Evolutionary conservation across 2,113 vertebrate genomes (phyloP).

Genomic region (Camelus dromedarius): DNA sequence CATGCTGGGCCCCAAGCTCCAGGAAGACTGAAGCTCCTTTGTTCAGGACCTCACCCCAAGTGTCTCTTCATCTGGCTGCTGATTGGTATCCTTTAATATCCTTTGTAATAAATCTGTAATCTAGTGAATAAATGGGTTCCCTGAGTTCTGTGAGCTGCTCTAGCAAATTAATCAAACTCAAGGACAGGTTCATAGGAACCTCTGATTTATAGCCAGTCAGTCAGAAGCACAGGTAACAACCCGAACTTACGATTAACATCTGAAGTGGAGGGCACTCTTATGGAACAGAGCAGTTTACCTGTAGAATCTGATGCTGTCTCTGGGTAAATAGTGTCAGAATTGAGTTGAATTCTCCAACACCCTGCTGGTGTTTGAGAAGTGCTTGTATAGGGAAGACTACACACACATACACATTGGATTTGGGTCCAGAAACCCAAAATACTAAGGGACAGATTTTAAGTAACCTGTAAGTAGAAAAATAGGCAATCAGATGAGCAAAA

Average conservation of each 20-base stretch:
- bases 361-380: not conserved
- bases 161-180: not conserved
- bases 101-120: not conserved
- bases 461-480: not conserved
- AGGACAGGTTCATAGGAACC: not conserved
- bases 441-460: not conserved
- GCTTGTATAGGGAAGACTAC: not conserved
- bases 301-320: not conserved
- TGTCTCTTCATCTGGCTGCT: not conserved
- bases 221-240: not conserved
- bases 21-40: not conserved
- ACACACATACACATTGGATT: not conserved
- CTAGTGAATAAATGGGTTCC: not conserved
- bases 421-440: not conserved
- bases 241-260: not conserved
- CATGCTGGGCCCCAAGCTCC: not conserved
- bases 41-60: not conserved
- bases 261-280: not conserved
- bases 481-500: not conserved
- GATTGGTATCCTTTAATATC: not conserved
- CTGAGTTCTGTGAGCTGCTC: not conserved
- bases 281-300: not conserved
- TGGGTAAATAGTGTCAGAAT: not conserved
- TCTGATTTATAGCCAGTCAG: not conserved
- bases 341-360: slow-evolving; percentile 4